Evolutionary conservation across 92 coral and sea anemone genomes (phyloP).

Genomic region (Parazoanthus darwini): DNA sequence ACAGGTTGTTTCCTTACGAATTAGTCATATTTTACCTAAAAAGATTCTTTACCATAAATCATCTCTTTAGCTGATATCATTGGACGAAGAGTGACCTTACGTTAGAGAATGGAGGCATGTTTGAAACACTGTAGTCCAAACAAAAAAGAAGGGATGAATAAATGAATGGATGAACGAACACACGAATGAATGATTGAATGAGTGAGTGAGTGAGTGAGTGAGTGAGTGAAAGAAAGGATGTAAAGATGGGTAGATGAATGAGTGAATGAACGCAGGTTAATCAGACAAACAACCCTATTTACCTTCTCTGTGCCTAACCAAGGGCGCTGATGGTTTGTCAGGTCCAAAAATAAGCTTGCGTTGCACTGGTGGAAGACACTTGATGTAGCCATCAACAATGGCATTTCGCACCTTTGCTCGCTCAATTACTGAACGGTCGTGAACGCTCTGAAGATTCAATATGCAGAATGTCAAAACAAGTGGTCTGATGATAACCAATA

Average conservation of each 20-base stretch:
- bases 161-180: too few relatives aligned
- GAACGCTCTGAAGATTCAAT: constrained; percentile 58
- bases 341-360: constrained; percentile 81
- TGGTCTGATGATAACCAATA: not conserved
- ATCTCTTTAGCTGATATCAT: not conserved
- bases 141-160: too few relatives aligned
- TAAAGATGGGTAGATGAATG: too few relatives aligned
- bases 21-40: too few relatives aligned
- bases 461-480: not conserved
- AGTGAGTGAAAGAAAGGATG: not conserved
- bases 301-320: constrained; percentile 73
- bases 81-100: not conserved
- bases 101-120: too few relatives aligned
- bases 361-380: constrained; percentile 85
- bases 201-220: too few relatives aligned
- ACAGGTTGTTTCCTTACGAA: not conserved
- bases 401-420: constrained; percentile 90
- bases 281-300: not conserved
- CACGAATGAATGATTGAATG: too few relatives aligned
- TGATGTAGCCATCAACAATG: constrained; percentile 80
- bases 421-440: constrained; percentile 70
- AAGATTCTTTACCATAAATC: not conserved
- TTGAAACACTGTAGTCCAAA: too few relatives aligned
- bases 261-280: too few relatives aligned
- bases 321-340: constrained; percentile 50